Evolutionary conservation across 2,113 vertebrate genomes (phyloP).

Genomic region (Maccullochella peelii): DNA sequence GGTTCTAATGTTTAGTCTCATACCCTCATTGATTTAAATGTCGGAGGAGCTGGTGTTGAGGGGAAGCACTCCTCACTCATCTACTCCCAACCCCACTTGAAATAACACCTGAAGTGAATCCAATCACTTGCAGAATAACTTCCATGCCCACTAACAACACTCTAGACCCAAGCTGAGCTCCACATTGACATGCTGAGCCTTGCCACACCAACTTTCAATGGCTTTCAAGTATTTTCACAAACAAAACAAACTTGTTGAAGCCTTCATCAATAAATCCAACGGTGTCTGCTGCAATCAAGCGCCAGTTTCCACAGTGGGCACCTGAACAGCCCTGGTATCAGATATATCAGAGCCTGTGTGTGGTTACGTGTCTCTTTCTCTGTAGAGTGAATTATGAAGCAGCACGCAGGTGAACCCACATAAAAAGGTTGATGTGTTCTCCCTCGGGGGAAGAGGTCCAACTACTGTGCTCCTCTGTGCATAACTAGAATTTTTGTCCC

Average conservation of each 20-base stretch:
- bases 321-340: background rate
- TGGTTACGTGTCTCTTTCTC: slow-evolving; percentile 4
- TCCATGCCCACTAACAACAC: background rate
- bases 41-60: background rate
- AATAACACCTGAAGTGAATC: background rate
- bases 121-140: background rate
- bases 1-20: background rate
- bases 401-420: slow-evolving; percentile 4
- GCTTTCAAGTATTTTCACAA: background rate
- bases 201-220: background rate
- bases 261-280: background rate
- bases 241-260: slow-evolving; percentile 9
- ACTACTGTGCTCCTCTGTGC: background rate
- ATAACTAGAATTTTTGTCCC: slow-evolving; percentile 42
- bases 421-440: slow-evolving; percentile 41
- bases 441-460: slow-evolving; percentile 29
- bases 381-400: slow-evolving; percentile 38
- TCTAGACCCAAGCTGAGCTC: background rate
- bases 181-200: background rate
- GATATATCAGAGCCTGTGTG: background rate
- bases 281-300: background rate
- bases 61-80: background rate
- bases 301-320: background rate
- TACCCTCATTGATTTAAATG: background rate
- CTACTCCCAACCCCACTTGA: background rate